Percentiles rank a stretch among this genome's conserved stretches.
phyloP scores from a whole-genome alignment of 2,113 vertebrate genomes.

The Coregonus clupeaformis region DNA sequence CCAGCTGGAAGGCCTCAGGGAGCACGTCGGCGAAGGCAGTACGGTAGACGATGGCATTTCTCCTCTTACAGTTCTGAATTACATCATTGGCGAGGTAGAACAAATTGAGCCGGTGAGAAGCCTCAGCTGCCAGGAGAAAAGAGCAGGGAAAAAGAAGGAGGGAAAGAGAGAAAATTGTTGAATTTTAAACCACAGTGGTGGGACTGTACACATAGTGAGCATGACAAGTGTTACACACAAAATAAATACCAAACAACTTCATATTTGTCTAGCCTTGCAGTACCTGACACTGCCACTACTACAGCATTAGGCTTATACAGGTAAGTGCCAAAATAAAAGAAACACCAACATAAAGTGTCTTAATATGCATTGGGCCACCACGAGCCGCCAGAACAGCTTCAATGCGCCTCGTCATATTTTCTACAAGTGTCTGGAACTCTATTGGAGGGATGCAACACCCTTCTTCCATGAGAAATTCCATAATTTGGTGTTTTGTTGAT shows the following conservation, averaged over 20 bases:
- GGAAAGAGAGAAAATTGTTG: background rate
- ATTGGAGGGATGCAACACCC: too few relatives aligned
- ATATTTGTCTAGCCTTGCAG: background rate
- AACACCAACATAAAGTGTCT: too few relatives aligned
- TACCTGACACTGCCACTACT: background rate
- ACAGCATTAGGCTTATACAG: background rate
- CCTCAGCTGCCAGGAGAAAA: constrained; percentile 74
- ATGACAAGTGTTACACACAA: too few relatives aligned
- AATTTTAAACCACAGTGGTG: background rate
- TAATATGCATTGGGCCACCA: too few relatives aligned
- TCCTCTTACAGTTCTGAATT: constrained; percentile 97
- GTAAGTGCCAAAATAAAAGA: too few relatives aligned
- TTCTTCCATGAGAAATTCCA: too few relatives aligned
- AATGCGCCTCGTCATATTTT: too few relatives aligned
- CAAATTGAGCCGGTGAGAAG: constrained; percentile 89
- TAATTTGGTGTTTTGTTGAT: too few relatives aligned
- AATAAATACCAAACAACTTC: background rate
- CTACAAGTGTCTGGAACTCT: too few relatives aligned
- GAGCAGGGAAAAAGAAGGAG: background rate
- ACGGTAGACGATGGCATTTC: constrained; percentile 91
- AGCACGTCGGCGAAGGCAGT: constrained; percentile 92
- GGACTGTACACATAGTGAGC: background rate
- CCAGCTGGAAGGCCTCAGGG: constrained; percentile 84
- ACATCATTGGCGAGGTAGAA: constrained; percentile 96
- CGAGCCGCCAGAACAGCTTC: too few relatives aligned